Conservation (phyloP, 1,140 invertebrate species). For the Caenorhabditis inopinata region DNA sequence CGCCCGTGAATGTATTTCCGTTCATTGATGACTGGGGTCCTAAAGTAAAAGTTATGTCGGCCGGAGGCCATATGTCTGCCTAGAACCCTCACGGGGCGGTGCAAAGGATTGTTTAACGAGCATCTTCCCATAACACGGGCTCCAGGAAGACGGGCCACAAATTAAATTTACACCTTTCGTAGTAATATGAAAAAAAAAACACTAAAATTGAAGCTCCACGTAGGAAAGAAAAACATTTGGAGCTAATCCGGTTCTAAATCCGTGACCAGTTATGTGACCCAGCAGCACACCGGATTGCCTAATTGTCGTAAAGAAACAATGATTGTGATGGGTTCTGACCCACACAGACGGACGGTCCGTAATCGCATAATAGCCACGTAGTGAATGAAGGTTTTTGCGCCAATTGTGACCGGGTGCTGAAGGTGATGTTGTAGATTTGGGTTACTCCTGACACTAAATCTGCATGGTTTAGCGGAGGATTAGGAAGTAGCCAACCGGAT, state of each 20-base stretch:
- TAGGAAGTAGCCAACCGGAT: slow-evolving; percentile 10
- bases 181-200: too few relatives aligned
- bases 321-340: not conserved
- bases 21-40: not conserved
- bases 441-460: not conserved
- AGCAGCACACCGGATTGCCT: not conserved
- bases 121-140: slow-evolving; percentile 22
- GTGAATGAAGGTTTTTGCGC: not conserved
- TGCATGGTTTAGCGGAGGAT: not conserved
- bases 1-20: not conserved
- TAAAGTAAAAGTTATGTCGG: slow-evolving; percentile 31
- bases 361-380: slow-evolving; percentile 6
- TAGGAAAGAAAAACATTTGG: too few relatives aligned
- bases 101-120: slow-evolving; percentile 9
- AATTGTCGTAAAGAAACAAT: slow-evolving; percentile 18
- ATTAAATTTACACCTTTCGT: not conserved
- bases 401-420: not conserved
- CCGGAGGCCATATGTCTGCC: slow-evolving; percentile 1
- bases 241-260: too few relatives aligned
- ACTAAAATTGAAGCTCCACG: too few relatives aligned
- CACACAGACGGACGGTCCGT: not conserved
- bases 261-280: too few relatives aligned
- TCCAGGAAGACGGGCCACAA: not conserved
- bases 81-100: not conserved
- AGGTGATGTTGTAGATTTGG: not conserved